phyloP scores from a whole-genome alignment of 2,797 vertebrate genomes.

The Pelochelys cantorii region DNA sequence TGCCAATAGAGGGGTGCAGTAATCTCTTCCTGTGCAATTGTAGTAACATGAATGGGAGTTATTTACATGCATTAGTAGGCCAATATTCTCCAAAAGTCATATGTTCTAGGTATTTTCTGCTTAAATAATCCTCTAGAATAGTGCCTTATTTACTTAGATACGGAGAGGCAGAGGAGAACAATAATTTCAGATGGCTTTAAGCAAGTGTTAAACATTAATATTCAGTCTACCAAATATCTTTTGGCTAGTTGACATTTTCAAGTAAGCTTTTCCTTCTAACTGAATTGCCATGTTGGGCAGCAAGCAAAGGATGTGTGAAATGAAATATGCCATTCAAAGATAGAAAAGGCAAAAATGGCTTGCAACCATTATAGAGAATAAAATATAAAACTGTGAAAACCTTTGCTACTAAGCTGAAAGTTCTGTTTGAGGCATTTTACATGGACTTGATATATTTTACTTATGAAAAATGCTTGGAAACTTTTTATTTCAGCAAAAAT shows the following conservation, averaged over 20 bases:
- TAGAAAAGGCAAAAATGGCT: constrained; percentile 17
- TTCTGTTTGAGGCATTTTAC: constrained; percentile 42
- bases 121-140: constrained; percentile 54
- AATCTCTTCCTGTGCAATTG: constrained; percentile 35
- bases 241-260: constrained; percentile 80
- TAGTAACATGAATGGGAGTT: constrained; percentile 34
- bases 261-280: constrained; percentile 70
- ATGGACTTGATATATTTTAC: constrained; percentile 41
- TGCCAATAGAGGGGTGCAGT: constrained; percentile 23
- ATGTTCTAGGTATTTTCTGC: constrained; percentile 66
- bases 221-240: constrained; percentile 78
- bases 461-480: constrained; percentile 45
- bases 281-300: constrained; percentile 61
- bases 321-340: constrained; percentile 74
- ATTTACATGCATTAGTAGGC: constrained; percentile 55
- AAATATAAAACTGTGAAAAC: constrained; percentile 49
- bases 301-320: constrained; percentile 75
- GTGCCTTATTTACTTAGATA: constrained; percentile 51
- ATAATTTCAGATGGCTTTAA: constrained; percentile 80
- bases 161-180: constrained; percentile 40
- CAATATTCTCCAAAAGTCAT: constrained; percentile 49
- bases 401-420: constrained; percentile 30
- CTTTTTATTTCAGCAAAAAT: constrained; percentile 17
- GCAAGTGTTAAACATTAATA: constrained; percentile 81
- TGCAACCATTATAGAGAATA: constrained; percentile 56